Percentiles rank a stretch among this genome's conserved stretches.
phyloP scores from a whole-genome alignment of 2,888 invertebrate species.

The Epiperipatus broadwayi region DNA sequence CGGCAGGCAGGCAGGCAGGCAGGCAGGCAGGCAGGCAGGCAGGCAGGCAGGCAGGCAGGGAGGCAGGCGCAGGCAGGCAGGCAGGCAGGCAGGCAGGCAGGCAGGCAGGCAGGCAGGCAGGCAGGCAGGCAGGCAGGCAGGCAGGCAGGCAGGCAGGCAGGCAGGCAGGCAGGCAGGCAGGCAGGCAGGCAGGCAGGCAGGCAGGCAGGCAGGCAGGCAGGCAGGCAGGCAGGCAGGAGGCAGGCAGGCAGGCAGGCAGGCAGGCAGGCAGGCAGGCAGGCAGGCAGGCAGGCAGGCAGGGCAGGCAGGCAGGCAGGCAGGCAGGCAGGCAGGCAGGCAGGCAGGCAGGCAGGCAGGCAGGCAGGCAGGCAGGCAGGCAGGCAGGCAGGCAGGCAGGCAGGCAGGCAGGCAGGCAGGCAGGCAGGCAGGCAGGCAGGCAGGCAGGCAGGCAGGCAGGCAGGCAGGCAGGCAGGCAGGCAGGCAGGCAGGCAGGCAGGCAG shows the following conservation, averaged over 20 bases:
- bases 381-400: constrained; percentile 3
- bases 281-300: no score
- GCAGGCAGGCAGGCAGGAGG: no score
- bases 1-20: background rate
- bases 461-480: background rate
- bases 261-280: background rate
- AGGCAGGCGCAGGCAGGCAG: no score
- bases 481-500: background rate
- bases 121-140: background rate
- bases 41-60: no score
- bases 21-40: background rate
- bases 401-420: background rate
- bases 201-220: background rate
- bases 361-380: background rate
- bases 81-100: constrained; percentile 3
- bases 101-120: constrained; percentile 3
- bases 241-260: background rate
- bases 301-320: constrained; percentile 1
- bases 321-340: background rate
- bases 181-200: background rate
- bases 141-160: constrained; percentile 3
- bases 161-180: background rate
- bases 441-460: background rate
- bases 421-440: constrained; percentile 3
- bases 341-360: background rate